Evolutionary conservation across 1,140 invertebrate species (phyloP).

Genomic region (Nasonia vitripennis): DNA sequence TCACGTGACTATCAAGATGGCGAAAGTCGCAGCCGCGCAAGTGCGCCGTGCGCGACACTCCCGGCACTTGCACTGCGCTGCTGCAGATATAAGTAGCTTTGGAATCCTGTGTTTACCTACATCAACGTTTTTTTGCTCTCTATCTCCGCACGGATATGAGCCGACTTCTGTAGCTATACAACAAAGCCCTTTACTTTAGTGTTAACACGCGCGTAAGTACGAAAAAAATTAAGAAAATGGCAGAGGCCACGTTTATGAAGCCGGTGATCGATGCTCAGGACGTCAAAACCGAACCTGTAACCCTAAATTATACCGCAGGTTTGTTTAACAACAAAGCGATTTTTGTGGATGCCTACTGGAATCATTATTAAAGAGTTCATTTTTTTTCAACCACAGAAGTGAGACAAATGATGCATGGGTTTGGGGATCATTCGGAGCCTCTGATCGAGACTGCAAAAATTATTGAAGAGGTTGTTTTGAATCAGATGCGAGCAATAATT

Average conservation of each 20-base stretch:
- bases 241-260: conserved; percentile 57
- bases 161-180: not conserved
- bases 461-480: conserved; percentile 78
- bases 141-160: no score
- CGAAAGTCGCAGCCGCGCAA: no score
- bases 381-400: conserved; percentile 71
- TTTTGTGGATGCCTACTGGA: not conserved
- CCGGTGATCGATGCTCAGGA: conserved; percentile 51
- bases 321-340: conserved; percentile 8
- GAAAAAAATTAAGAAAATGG: conserved; percentile 46
- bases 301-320: conserved; percentile 59
- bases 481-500: conserved; percentile 77
- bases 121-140: no score
- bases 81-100: no score
- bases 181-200: not conserved
- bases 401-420: conserved; percentile 80
- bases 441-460: conserved; percentile 77
- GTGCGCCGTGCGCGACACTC: no score
- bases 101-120: no score
- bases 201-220: no score
- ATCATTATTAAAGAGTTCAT: not conserved
- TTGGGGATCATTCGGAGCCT: conserved; percentile 78
- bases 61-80: no score
- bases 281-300: conserved; percentile 57
- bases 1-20: no score